Evolutionary conservation across 30 jellyfish, hydroid and myxozoan genomes (phyloP).

Genomic region (Sanderia malayensis): DNA sequence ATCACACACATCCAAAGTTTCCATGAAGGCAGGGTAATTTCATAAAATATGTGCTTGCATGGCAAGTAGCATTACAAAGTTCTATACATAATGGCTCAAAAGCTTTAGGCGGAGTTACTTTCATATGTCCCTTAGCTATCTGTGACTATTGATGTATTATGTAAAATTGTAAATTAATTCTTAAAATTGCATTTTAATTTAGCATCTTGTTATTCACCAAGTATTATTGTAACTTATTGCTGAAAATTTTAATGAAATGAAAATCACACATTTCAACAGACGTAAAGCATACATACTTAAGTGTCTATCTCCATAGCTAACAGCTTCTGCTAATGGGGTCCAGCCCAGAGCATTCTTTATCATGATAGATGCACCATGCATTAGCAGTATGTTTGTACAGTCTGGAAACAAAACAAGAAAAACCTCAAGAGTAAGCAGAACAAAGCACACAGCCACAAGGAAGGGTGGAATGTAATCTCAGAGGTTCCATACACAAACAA

Average conservation of each 20-base stretch:
- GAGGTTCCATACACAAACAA: background rate
- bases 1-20: background rate
- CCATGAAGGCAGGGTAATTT: background rate
- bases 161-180: background rate
- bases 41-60: background rate
- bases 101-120: background rate
- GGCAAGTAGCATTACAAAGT: background rate
- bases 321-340: constrained; percentile 99
- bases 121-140: background rate
- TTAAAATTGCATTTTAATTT: background rate
- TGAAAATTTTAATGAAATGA: background rate
- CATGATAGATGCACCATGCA: constrained; percentile 79
- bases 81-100: background rate
- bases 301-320: constrained; percentile 89
- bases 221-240: background rate
- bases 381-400: constrained; percentile 53
- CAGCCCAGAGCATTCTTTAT: constrained; percentile 89
- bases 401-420: constrained; percentile 41
- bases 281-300: constrained; percentile 50
- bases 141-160: background rate
- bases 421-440: background rate
- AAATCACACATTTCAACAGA: background rate
- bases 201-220: background rate
- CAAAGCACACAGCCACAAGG: background rate
- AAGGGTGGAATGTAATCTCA: background rate